Base-by-base conservation (phyloP, 2,113 vertebrate species). In the Pomatorhinus ruficollis region DNA sequence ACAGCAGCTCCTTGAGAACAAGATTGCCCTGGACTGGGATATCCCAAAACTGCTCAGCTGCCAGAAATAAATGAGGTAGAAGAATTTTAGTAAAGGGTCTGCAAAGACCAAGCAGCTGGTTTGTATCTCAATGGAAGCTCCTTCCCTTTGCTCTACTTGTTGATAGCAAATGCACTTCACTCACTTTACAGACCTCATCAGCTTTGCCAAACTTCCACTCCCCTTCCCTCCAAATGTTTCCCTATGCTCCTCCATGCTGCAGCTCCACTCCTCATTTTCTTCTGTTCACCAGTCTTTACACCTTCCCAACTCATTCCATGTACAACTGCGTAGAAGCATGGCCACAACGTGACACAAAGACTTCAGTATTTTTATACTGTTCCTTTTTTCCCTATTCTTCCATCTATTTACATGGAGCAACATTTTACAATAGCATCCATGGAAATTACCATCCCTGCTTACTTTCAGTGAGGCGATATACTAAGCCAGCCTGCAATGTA, bases 211-310 rank as follows among this genome's bases (percentile, higher is more conserved):
- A 33, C 21, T 81, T 70, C 24, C 52, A 49, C 19, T 39, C 6
- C 5, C 28, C 42, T 40, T 68, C 24, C 15, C 15, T 40, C 31
- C 15, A 28, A 17, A 52, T 9, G n/a, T 56, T 49, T n/a, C 37
- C 50, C 23, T 59, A 25, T 1, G 1, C 15, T 69, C n/a, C 11
- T 44, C 27, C 2, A 1, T 16, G 15, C n/a, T 49, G 44, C 37
- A 33, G 5, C 11, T 40, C 33, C 17, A 16, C 27, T 37, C 14
- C n/a, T 56, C 12, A 24, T 37, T 70, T 50, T 24, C 21, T 59
- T 63, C 39, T 74, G 19, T 77, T 25, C 14, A 8, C 6, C 23
- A 81, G 9, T 12, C 47, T 92, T 56, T 35, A 59, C 16, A 35
- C 6, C 13, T 57, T 61, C 49, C 4, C 52, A 81, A 59, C 12